Percentiles rank a stretch among this genome's conserved stretches.
Evolutionary conservation across 2,888 invertebrate genomes (phyloP).

Genomic region (Ormyrus labotus): DNA sequence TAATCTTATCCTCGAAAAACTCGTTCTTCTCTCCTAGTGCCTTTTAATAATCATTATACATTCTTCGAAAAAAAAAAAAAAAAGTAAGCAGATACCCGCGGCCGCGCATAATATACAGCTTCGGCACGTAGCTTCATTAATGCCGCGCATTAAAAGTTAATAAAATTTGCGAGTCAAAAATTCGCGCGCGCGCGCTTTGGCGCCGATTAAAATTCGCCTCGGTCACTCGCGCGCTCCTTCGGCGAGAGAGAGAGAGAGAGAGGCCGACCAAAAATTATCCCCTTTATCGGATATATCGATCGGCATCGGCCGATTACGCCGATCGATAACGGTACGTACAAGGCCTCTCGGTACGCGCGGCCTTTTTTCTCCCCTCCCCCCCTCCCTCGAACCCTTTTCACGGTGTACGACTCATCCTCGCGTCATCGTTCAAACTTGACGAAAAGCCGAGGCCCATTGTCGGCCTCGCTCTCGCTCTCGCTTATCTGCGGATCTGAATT

Average conservation of each 20-base stretch:
- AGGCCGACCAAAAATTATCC: constrained; percentile 29
- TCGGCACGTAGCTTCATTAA: constrained; percentile 25
- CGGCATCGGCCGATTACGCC: neutral
- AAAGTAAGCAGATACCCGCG: neutral
- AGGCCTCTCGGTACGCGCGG: neutral
- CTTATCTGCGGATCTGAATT: neutral
- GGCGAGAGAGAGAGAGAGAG: neutral
- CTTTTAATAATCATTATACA: constrained; percentile 26
- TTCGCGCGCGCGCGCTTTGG: neutral
- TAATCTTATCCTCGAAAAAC: neutral
- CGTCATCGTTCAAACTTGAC: constrained; percentile 47
- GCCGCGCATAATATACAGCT: neutral
- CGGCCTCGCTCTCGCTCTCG: neutral
- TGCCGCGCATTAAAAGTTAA: constrained; percentile 33
- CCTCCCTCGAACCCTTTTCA: constrained; percentile 21
- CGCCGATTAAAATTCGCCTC: constrained; percentile 38
- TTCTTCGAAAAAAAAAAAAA: neutral
- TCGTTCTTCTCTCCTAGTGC: neutral
- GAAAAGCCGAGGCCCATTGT: constrained; percentile 12
- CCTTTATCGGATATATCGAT: constrained; percentile 40
- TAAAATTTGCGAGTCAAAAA: constrained; percentile 46
- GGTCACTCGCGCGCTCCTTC: constrained; percentile 12
- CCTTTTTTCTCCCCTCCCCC: neutral
- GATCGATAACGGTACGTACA: constrained; percentile 39
- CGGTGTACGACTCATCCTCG: constrained; percentile 45